These are phyloP conservation scores for Antigone vipio DNA, from an alignment of 2,113 vertebrate species.

Conservation along the genomic window DNA sequence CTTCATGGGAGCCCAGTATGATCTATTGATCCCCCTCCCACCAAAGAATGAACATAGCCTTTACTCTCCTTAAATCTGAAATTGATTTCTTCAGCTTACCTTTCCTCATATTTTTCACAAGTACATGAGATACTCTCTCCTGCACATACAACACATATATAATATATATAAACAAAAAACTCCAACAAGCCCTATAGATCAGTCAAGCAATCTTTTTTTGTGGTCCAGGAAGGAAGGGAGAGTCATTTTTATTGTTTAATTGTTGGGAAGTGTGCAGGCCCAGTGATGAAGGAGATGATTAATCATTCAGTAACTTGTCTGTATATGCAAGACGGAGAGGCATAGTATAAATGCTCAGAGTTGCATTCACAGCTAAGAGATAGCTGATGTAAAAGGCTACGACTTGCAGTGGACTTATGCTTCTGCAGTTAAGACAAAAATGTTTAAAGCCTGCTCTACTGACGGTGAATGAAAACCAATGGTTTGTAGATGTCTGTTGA, in stretches of 20 bases:
- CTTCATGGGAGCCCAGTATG: background rate
- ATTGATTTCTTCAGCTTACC: background rate
- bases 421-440: background rate
- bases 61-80: background rate
- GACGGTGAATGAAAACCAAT: background rate
- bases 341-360: background rate
- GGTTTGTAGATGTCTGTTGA: background rate
- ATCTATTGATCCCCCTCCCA: background rate
- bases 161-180: background rate
- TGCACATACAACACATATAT: background rate
- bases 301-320: background rate
- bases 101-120: background rate
- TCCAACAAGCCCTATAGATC: background rate
- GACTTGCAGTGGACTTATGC: background rate
- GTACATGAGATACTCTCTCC: background rate
- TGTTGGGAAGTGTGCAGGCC: background rate
- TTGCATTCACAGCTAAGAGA: background rate
- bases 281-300: background rate
- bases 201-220: background rate
- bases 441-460: background rate
- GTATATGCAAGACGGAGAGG: background rate
- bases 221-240: conserved; percentile 29
- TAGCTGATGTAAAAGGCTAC: background rate
- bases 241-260: conserved; percentile 23
- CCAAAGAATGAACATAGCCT: background rate